Conservation (phyloP, 2,888 invertebrate genomes). For the Eupithecia insigniata region DNA sequence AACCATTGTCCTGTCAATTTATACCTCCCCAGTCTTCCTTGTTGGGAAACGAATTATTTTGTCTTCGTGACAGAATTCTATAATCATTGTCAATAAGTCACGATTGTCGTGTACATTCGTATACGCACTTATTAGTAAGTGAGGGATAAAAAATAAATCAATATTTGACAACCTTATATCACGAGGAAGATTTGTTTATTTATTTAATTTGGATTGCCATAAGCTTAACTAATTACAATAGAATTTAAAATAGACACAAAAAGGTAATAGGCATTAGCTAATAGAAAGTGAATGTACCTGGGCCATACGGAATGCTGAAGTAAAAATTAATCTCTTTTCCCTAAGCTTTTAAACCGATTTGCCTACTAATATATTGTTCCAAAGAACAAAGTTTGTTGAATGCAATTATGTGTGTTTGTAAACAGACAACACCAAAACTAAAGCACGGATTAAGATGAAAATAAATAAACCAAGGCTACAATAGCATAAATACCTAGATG, state of each 20-base stretch:
- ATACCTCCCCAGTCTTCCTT: conserved; percentile 3
- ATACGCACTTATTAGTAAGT: conserved; percentile 47
- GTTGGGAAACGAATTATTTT: conserved; percentile 3
- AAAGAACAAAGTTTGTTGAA: not conserved
- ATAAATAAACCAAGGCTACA: not conserved
- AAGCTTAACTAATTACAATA: too few relatives aligned
- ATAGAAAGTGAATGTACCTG: not conserved
- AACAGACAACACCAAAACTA: not conserved
- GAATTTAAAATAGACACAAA: too few relatives aligned
- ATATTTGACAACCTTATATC: conserved; percentile 27
- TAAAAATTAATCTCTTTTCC: not conserved
- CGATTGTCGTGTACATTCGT: conserved; percentile 49
- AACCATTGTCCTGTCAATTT: conserved; percentile 2
- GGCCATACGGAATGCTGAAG: not conserved
- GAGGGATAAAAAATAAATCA: conserved; percentile 35
- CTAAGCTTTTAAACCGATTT: not conserved
- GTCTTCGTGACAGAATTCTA: conserved; percentile 10
- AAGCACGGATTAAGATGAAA: not conserved
- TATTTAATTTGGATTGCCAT: too few relatives aligned
- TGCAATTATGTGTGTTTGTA: not conserved
- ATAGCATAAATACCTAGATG: too few relatives aligned
- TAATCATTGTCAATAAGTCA: conserved; percentile 38
- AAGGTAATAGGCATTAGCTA: too few relatives aligned
- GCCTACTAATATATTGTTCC: not conserved
- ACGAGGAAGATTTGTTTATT: conserved; percentile 7